Base-by-base conservation (phyloP, 2,797 vertebrate genomes). In the Eospalax fontanierii region DNA sequence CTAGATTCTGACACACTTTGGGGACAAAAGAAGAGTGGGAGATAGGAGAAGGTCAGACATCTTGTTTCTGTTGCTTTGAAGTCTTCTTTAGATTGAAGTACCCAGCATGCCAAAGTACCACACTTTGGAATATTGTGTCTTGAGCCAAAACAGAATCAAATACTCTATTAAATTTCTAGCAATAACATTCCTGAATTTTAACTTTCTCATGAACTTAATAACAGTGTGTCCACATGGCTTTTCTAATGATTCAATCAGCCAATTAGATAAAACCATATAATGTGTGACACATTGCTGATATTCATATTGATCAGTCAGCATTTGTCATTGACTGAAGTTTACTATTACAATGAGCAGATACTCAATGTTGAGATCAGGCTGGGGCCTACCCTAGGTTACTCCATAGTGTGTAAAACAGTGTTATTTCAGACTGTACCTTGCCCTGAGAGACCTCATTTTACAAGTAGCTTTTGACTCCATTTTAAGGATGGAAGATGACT, bases 141-240 rank as follows among this genome's bases (percentile, higher is more conserved):
- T 63, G 8, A 74, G 21, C 30, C 8, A 46, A 15, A 19, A 57
- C 16, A n/a, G 57, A 82, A 59, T 74, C 50, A 89, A 70, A 65
- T n/a, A 63, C 11, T 74, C 43, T 88, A 26, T 5, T 30, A 50
- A 63, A 88, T 33, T 33, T 9, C 28, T 33, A 83, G 4, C 38
- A 79, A 50, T 38, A 80, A 63, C 11, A 30, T 70, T 90, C 73
- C 83, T 86, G 9, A 87, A 68, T 9, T 71, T 89, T 61, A 71
- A 43, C 63, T 87, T 19, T 71, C 76, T 78, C 65, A 86, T 35
- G 26, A 87, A 26, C 74, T 88, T 70, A 90, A 46, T 54, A 87
- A 61, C 24, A 79, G 65, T n/a, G 46, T 76, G 57, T 15, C 59
- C 43, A 28, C 30, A 73, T 33, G 33, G 54, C 35, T 61, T 89